Evolutionary conservation across 2,888 invertebrate genomes (phyloP).

Genomic region (Scaptomyza caliginosa): DNA sequence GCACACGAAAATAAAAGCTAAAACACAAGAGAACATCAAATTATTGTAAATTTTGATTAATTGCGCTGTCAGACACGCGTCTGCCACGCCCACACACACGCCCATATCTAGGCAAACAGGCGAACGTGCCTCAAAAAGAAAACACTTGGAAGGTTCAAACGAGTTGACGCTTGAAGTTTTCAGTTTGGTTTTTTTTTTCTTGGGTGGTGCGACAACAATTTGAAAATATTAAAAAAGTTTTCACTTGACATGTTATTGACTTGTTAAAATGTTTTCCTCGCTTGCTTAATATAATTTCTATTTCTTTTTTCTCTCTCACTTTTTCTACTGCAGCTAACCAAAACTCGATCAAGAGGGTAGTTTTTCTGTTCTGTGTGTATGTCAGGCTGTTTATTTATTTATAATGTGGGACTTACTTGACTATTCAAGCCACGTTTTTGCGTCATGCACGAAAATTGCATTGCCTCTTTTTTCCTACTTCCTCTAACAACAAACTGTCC

Average conservation of each 20-base stretch:
- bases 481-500: constrained; percentile 2
- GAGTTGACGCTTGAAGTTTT: constrained; percentile 51
- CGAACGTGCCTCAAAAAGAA: constrained; percentile 8
- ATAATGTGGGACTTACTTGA: constrained; percentile 78
- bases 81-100: constrained; percentile 17
- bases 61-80: constrained; percentile 66
- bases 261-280: constrained; percentile 77
- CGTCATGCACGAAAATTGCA: constrained; percentile 80
- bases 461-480: constrained; percentile 39
- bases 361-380: constrained; percentile 24
- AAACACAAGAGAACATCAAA: constrained; percentile 1
- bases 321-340: neutral
- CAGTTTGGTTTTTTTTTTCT: neutral
- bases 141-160: constrained; percentile 37
- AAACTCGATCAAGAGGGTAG: constrained; percentile 66
- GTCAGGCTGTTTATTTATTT: constrained; percentile 72
- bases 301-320: constrained; percentile 22
- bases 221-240: constrained; percentile 80
- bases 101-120: neutral
- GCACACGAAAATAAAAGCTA: constrained; percentile 28
- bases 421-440: constrained; percentile 77
- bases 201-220: constrained; percentile 62
- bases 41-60: constrained; percentile 78
- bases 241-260: constrained; percentile 80
- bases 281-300: constrained; percentile 62